These are phyloP conservation scores for Falco rusticolus DNA, from an alignment of 2,797 vertebrate genomes.

Conservation along the genomic window DNA sequence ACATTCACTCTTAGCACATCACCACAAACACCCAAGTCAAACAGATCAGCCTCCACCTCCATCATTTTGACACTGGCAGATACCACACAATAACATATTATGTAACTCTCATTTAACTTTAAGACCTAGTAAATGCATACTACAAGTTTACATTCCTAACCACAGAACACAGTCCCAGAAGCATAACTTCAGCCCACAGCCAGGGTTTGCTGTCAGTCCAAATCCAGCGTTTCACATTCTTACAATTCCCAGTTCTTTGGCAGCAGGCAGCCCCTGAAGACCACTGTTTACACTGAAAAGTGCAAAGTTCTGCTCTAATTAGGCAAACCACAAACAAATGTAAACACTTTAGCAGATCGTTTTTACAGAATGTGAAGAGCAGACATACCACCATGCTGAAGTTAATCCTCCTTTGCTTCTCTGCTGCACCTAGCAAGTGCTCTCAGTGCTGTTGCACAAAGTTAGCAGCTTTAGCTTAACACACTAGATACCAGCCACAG, in stretches of 20 bases:
- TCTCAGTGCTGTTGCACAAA: rapidly evolving
- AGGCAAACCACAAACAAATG: conserved; percentile 20
- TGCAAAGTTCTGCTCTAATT: conserved; percentile 37
- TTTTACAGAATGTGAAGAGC: neutral
- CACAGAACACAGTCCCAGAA: neutral
- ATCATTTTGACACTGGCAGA: neutral
- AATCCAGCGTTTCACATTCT: neutral
- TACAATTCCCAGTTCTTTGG: neutral
- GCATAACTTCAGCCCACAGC: neutral
- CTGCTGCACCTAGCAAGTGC: neutral
- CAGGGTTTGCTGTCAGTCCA: neutral
- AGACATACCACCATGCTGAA: neutral
- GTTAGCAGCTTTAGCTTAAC: neutral
- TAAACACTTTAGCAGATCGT: neutral
- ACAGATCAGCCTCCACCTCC: neutral
- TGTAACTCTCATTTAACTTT: neutral
- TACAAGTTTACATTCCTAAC: neutral
- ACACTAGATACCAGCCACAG: neutral
- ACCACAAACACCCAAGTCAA: neutral
- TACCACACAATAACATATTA: neutral
- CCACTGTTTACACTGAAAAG: conserved; percentile 20
- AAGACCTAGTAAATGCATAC: neutral
- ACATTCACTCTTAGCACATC: neutral
- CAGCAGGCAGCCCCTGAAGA: neutral
- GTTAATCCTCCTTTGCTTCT: neutral